Evolutionary conservation across 2,113 vertebrate species (phyloP).

Genomic region (Pterophyllum scalare): DNA sequence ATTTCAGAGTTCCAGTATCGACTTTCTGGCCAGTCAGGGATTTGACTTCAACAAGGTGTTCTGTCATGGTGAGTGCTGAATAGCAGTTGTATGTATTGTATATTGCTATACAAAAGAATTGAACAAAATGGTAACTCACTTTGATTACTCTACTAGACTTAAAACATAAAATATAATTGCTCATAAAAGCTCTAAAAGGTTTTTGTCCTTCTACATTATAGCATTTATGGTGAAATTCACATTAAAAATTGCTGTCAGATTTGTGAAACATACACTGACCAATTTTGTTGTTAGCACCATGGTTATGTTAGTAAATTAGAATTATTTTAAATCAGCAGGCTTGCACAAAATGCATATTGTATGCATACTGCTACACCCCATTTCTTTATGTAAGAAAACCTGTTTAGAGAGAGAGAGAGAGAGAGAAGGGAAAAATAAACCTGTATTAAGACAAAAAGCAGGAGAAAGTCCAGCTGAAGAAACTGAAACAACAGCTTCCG

Average conservation of each 20-base stretch:
- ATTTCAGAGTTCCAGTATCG: constrained; percentile 98
- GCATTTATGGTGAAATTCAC: not conserved
- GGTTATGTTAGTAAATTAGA: not conserved
- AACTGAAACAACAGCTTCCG: not conserved
- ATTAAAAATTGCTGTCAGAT: not conserved
- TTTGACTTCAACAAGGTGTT: constrained; percentile 99
- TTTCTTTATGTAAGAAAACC: not conserved
- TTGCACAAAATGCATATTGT: not conserved
- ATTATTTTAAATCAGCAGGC: not conserved
- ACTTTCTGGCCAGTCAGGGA: constrained; percentile 98
- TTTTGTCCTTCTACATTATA: not conserved
- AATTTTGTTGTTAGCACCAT: not conserved
- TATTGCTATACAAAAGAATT: not conserved
- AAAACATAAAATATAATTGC: not conserved
- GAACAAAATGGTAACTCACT: not conserved
- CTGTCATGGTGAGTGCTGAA: constrained; percentile 85
- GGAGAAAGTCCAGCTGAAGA: not conserved
- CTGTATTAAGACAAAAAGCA: not conserved
- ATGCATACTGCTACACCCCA: too few species aligned
- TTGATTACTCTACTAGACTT: not conserved
- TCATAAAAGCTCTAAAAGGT: not conserved
- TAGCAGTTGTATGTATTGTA: not conserved
- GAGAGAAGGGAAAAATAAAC: not conserved
- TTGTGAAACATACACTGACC: not conserved
- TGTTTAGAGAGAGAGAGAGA: not conserved